Conservation (phyloP, 2,797 vertebrate genomes). For the Liasis olivaceus region DNA sequence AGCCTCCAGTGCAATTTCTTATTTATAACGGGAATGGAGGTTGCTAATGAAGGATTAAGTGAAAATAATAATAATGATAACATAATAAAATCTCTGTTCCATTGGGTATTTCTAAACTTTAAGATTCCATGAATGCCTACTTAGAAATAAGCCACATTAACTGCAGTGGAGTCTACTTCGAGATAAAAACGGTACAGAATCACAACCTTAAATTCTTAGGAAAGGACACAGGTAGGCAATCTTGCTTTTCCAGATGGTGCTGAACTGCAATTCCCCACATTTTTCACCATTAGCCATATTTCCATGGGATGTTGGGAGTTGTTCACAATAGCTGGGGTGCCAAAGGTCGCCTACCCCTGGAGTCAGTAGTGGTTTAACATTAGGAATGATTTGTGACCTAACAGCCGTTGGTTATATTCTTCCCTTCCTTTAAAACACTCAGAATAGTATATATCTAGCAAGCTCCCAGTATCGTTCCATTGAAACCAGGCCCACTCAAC, state of each 20-base stretch:
- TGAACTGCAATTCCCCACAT: not conserved
- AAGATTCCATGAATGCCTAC: not conserved
- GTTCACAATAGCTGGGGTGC: not conserved
- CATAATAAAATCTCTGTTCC: not conserved
- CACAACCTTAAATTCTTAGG: not conserved
- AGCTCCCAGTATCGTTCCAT: not conserved
- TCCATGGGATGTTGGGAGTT: not conserved
- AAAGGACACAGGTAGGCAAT: not conserved
- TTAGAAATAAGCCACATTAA: not conserved
- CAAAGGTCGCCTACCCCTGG: not conserved
- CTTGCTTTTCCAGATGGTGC: not conserved
- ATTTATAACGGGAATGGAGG: not conserved
- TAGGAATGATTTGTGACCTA: not conserved
- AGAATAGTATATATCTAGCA: not conserved
- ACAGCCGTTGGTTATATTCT: not conserved
- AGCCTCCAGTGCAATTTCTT: not conserved
- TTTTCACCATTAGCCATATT: not conserved
- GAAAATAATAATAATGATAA: not conserved
- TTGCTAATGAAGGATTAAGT: not conserved
- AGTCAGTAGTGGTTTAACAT: not conserved
- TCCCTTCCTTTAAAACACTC: not conserved
- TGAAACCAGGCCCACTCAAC: not conserved
- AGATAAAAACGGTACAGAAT: not conserved
- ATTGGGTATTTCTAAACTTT: not conserved
- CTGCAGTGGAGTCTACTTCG: not conserved